A percentile compares a stretch with the other conserved stretches of the same genome.
phyloP scores from a whole-genome alignment of 2,888 invertebrate species.

The Melanotus villosus region DNA sequence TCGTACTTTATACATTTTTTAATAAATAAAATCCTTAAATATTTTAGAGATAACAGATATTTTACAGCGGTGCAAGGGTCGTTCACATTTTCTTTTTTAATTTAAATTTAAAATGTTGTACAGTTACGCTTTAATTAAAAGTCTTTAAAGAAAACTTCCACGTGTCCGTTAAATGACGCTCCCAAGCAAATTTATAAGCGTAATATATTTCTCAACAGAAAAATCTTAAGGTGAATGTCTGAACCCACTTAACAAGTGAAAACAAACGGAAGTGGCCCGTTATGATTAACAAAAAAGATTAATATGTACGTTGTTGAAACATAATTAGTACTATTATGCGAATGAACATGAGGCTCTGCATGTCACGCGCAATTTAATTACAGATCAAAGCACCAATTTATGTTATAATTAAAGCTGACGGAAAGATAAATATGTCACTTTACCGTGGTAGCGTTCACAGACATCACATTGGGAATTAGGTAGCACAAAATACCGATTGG shows the following conservation, averaged over 20 bases:
- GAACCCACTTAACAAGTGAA: too few species aligned
- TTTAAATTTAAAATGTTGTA: too few species aligned
- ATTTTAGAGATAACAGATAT: too few species aligned
- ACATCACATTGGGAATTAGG: conserved; percentile 6
- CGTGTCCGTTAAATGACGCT: too few species aligned
- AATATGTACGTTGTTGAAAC: conserved; percentile 1
- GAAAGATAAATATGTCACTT: conserved; percentile 24
- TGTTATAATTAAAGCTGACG: conserved; percentile 25
- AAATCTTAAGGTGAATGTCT: too few species aligned
- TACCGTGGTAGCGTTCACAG: neutral
- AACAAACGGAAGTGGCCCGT: too few species aligned
- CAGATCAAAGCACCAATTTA: conserved; percentile 35
- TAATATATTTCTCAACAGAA: too few species aligned
- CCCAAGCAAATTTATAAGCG: neutral
- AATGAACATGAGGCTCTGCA: conserved; percentile 21
- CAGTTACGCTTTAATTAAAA: too few species aligned
- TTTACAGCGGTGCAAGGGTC: too few species aligned
- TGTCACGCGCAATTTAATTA: conserved; percentile 28
- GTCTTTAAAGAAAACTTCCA: neutral
- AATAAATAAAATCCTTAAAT: too few species aligned
- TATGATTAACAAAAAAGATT: neutral
- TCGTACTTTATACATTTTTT: too few species aligned
- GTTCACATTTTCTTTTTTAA: too few species aligned
- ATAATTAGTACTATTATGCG: conserved; percentile 15
- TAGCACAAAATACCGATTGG: conserved; percentile 2